Evolutionary conservation across 2,113 vertebrate genomes (phyloP), one percentile per base, ranked within the genome.

Genomic region (Bettongia penicillata): DNA sequence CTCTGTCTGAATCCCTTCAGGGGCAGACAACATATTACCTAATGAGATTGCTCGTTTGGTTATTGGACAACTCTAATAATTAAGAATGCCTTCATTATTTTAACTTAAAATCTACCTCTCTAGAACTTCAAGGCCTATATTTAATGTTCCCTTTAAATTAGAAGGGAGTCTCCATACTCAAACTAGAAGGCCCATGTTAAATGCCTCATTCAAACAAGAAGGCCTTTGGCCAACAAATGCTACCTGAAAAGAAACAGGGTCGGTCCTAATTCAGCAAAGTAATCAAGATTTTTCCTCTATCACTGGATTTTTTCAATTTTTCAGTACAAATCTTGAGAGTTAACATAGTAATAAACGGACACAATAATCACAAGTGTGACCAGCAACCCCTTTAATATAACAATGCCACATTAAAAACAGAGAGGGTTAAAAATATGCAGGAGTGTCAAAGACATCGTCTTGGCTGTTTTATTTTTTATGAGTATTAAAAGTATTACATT

Each of bases 271-370:
- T 96, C 47, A 94, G 49, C 91, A 0, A 47, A 92, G 37, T 52
- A 28, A 31, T 53, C 90, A 96, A 68, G 51, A 93, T 14, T 50
- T 93, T 94, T 31, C 7, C 94, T 43, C 68, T 24, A 96, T 26
- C 55, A n/a, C 84, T 25, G 91, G 31, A 93, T 68, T 94, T 96
- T 91, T 95, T 91, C 50, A 43, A 90, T 93, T 91, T 95, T 26
- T 55, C 5, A 53, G 49, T 84, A 90, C 53, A 96, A 68, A 92
- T 10, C 95, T 92, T 90, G 90, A 55, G 25, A 7, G 37, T 84
- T 51, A 93, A 91, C 61, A 91, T 9, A 24, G 24, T 19, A 93
- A 96, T 51, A 93, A 97, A 53, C 8, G 43, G 19, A 43, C n/a
- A 22, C 6, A 84, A 84, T 7, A 43, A 84, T 84, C 49, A 92